Evolutionary conservation across 2,797 vertebrate genomes (phyloP), one percentile per base, ranked within the genome.

Genomic region (Lithobates pipiens): DNA sequence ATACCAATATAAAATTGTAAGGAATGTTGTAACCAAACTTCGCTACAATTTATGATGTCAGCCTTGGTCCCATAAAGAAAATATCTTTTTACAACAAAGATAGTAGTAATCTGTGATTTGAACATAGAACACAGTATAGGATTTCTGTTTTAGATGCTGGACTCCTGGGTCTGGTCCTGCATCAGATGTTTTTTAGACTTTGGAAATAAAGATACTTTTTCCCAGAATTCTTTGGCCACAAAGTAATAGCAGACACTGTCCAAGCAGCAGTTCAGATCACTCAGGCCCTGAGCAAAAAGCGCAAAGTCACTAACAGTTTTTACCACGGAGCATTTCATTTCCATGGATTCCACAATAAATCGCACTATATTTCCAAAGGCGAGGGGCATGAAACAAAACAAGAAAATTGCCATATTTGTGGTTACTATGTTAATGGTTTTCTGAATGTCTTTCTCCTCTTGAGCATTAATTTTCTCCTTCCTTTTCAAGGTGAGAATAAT

Each of bases 211-310:
- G 34, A 90, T 50, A 90, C 54, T 15, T 77, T 88, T 70, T 91
- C 89, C 13, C 88, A 85, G 83, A 92, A 90, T 75, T 91, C 87
- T 87, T 86, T 94, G 71, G 95, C 89, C 84, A 97, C 91, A 87
- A 96, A 96, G 85, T 95, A 96, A 91, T 95, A 97, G 80, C 93
- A 94, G 78, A 96, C 21, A 10, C 92, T 93, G 84, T 97, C 95
- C 7, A 96, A 93, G 79, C 94, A 96, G 91, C 96, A 97, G 90
- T 96, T 97, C 70, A 94, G 91, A 0, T 93, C 93, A 50, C 95
- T 93, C 0, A 96, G 87, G 89, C 92, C 95, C 82, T 93, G 92
- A 0, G 75, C 34, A 25, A 89, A 46, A 10, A 73, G 76, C 0
- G 0, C 76, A 34, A 21, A 70, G 27, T 13, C 72, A 21, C 76